Evolutionary conservation across 1,140 invertebrate species (phyloP), one percentile per base, ranked within the genome.

Genomic region (Schlechtendalia chinensis): DNA sequence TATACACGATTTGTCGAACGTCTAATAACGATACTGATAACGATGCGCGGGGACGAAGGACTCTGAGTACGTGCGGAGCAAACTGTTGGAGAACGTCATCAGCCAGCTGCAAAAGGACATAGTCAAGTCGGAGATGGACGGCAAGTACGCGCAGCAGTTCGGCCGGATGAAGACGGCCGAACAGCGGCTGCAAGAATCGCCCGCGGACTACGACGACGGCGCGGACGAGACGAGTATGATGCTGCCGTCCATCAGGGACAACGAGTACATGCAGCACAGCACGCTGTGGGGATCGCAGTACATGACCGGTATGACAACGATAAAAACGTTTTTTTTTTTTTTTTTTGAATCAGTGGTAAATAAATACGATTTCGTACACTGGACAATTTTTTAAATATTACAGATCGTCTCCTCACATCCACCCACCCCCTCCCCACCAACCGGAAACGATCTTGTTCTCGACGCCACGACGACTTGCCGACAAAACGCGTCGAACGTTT

Each of bases 191-290:
- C 47, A 24, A 0, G 54, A 79, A 47, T n/a, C 39, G 19, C 24
- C 22, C 3, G 29, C 59, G 3, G 63, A 77, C 65, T 77, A 81
- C 16, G 58, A 74, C 22, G 81, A 81, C n/a, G 61, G 53, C 5
- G 10, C 24, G 6, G 81, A 81, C 6, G 80, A 81, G 16, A 53
- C 67, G 1, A 81, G 67, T 12, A 14, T 14, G 61, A 50, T 56
- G 0, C 16, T 77, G 86, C 91, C 92, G 1, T 92, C 92, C 82
- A 88, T 95, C 56, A 87, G 96, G 17, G 95, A 98, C 85, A 93
- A 95, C 82, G 96, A 98, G 84, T 96, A 94, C 84, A 83, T 97
- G 80, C 91, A 94, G 83, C 95, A 97, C 84, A 96, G 93, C 85
- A 91, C 92, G 4, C 86, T 97, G 1, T 96, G 91, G 90, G 93